Evolutionary conservation across 1,140 invertebrate genomes (phyloP).

Genomic region (Sipha flava): DNA sequence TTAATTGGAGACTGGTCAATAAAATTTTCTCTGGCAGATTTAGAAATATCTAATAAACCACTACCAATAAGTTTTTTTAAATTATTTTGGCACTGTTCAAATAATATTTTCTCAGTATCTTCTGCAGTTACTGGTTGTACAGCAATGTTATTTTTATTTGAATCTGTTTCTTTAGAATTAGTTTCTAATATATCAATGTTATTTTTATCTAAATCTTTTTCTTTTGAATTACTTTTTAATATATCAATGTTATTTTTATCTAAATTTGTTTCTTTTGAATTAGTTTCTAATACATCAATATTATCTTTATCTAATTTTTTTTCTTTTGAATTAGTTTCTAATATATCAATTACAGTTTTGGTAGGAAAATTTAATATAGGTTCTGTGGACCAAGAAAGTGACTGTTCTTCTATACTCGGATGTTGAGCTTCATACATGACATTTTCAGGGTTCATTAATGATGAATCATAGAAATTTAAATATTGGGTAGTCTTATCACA

Average conservation of each 20-base stretch:
- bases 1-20: not conserved
- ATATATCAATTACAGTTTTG: not conserved
- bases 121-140: not conserved
- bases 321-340: not conserved
- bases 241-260: not conserved
- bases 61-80: not conserved
- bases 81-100: not conserved
- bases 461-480: not conserved
- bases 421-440: not conserved
- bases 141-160: not conserved
- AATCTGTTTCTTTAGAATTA: not conserved
- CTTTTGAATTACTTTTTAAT: not conserved
- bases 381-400: too few species aligned
- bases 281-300: not conserved
- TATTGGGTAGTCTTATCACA: not conserved
- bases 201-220: not conserved
- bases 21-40: not conserved
- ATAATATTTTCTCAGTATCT: not conserved
- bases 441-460: not conserved
- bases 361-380: too few species aligned
- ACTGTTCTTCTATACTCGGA: not conserved
- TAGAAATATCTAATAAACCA: not conserved
- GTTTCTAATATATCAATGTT: not conserved
- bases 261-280: not conserved
- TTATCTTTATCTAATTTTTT: not conserved